Evolutionary conservation across 23 tunicate genomes (phyloP).

Genomic region (Trididemnum clinides): DNA sequence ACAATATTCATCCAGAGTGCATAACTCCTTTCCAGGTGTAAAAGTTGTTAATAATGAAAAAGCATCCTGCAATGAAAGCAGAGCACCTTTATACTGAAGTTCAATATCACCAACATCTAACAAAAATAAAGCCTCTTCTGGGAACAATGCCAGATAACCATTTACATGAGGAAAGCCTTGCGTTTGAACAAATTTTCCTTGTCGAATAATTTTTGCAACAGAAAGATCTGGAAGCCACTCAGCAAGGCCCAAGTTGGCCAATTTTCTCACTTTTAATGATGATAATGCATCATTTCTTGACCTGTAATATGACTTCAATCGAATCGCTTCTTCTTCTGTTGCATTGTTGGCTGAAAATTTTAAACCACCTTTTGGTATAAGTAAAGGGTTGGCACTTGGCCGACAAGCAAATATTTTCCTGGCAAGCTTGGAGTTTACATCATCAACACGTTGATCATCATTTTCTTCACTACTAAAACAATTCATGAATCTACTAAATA

Average conservation of each 20-base stretch:
- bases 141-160: slow-evolving; percentile 60
- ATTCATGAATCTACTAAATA: too few relatives aligned
- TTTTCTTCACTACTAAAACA: neutral
- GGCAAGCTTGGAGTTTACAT: slow-evolving; percentile 27
- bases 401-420: slow-evolving; percentile 32
- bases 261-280: slow-evolving; percentile 69
- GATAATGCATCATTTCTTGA: slow-evolving; percentile 12
- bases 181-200: slow-evolving; percentile 84
- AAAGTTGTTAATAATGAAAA: slow-evolving; percentile 24
- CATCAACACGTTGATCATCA: neutral
- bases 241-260: slow-evolving; percentile 62
- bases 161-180: slow-evolving; percentile 58
- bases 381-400: slow-evolving; percentile 15
- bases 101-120: slow-evolving; percentile 89
- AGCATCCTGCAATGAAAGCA: slow-evolving; percentile 71
- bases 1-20: slow-evolving; percentile 65
- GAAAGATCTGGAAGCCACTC: slow-evolving; percentile 67
- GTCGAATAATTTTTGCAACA: slow-evolving; percentile 71
- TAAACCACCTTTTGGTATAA: slow-evolving; percentile 62
- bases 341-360: slow-evolving; percentile 30
- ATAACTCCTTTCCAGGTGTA: neutral
- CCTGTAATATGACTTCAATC: slow-evolving; percentile 34
- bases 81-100: slow-evolving; percentile 46
- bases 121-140: slow-evolving; percentile 83
- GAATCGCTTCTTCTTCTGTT: slow-evolving; percentile 13